Evolutionary conservation across 2,113 vertebrate species (phyloP).

Genomic region (Saguinus midas): DNA sequence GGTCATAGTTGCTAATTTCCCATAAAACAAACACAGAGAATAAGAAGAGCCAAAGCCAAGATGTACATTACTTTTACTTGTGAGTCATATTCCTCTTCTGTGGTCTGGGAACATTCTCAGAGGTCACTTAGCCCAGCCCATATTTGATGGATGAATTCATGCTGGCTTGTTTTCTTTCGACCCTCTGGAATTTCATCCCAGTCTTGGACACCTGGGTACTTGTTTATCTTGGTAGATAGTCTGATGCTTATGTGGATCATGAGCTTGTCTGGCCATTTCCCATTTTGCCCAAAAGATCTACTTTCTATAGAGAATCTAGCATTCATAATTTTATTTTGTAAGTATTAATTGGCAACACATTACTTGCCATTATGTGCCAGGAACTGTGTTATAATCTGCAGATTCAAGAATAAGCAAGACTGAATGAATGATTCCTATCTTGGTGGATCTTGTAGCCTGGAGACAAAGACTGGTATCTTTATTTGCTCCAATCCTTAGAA

Average conservation of each 20-base stretch:
- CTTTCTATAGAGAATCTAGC: neutral
- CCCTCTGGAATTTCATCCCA: slow-evolving; percentile 65
- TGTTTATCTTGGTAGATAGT: slow-evolving; percentile 11
- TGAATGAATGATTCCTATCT: neutral
- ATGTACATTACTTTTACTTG: slow-evolving; percentile 38
- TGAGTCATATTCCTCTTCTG: slow-evolving; percentile 4
- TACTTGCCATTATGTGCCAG: neutral
- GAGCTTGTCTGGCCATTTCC: neutral
- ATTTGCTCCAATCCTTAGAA: neutral
- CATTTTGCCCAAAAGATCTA: neutral
- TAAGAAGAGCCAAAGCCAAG: slow-evolving; percentile 31
- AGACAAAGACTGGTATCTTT: neutral
- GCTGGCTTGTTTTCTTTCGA: slow-evolving; percentile 43
- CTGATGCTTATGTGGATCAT: neutral
- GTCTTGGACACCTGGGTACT: neutral
- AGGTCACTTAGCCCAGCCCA: neutral
- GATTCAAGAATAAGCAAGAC: neutral
- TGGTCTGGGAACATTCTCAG: neutral
- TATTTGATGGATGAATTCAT: slow-evolving; percentile 26
- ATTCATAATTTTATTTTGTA: neutral
- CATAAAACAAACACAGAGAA: neutral
- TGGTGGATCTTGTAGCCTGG: neutral
- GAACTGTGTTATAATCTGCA: neutral
- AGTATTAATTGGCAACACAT: neutral
- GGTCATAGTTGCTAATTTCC: neutral